Conservation (phyloP, 2,888 invertebrate genomes). For the Synergus itoensis region DNA sequence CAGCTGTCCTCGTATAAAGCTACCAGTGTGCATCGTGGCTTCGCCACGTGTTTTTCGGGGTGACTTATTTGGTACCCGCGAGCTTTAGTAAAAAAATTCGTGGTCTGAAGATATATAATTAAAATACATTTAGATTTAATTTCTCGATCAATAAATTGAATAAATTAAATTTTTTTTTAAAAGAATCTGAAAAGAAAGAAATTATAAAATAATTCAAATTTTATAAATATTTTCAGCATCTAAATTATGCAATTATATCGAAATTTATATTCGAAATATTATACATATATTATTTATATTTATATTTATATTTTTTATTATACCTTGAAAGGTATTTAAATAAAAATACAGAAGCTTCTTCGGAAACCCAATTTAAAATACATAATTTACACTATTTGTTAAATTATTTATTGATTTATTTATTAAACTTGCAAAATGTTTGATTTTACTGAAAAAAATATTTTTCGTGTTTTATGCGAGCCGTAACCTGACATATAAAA, state of each 20-base stretch:
- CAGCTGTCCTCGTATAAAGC: conserved; percentile 71
- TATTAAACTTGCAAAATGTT: background rate
- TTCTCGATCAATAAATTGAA: background rate
- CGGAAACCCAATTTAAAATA: too few species aligned
- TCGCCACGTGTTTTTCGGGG: conserved; percentile 73
- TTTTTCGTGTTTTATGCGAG: background rate
- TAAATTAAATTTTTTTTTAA: background rate
- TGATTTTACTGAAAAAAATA: background rate
- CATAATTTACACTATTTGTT: background rate
- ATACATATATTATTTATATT: background rate
- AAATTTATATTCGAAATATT: background rate
- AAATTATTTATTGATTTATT: background rate
- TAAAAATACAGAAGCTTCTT: too few species aligned
- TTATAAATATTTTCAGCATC: background rate
- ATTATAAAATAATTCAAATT: background rate
- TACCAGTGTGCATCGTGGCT: conserved; percentile 72
- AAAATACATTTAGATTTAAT: background rate
- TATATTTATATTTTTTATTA: too few species aligned
- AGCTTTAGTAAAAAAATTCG: background rate
- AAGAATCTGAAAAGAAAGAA: background rate
- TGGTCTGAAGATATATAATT: background rate
- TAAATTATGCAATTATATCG: background rate
- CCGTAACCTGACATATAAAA: background rate
- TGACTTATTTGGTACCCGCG: conserved; percentile 43
- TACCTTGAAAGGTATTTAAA: too few species aligned